phyloP scores from a whole-genome alignment of 2,888 invertebrate species.

The Nesidiocoris tenuis region DNA sequence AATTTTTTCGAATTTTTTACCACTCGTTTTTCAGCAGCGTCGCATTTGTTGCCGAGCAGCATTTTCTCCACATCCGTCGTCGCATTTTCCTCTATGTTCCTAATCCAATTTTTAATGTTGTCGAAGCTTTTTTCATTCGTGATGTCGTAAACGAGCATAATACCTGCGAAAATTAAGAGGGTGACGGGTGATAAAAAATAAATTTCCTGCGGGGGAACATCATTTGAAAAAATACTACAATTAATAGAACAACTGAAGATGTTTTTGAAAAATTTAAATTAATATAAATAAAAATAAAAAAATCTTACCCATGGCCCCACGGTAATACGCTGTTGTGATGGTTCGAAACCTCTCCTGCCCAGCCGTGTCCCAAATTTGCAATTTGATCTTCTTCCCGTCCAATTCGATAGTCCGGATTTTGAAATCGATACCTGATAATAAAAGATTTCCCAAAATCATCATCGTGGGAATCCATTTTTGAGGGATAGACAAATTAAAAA shows the following conservation, averaged over 20 bases:
- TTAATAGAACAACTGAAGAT: no score
- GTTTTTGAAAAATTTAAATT: no score
- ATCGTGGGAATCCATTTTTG: no score
- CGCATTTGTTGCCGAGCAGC: slow-evolving; percentile 98
- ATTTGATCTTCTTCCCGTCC: slow-evolving; percentile 96
- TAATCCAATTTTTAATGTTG: slow-evolving; percentile 98
- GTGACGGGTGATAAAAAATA: no score
- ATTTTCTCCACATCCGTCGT: slow-evolving; percentile 98
- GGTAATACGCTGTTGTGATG: slow-evolving; percentile 99
- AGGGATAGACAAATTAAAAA: no score
- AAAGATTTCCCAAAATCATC: no score
- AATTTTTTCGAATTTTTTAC: no score
- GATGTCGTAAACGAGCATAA: slow-evolving; percentile 98
- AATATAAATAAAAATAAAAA: no score
- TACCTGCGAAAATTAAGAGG: slow-evolving; percentile 57
- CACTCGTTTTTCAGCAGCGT: slow-evolving; percentile 54
- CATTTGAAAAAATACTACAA: no score
- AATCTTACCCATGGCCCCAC: slow-evolving; percentile 89
- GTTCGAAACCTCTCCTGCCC: slow-evolving; percentile 98
- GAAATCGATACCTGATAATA: slow-evolving; percentile 90
- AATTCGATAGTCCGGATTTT: slow-evolving; percentile 98
- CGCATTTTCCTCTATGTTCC: slow-evolving; percentile 98
- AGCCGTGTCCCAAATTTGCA: slow-evolving; percentile 99
- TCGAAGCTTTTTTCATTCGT: slow-evolving; percentile 99
- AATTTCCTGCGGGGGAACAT: no score